Conservation (phyloP, 2,113 vertebrate species). For the Desmodus rotundus region DNA sequence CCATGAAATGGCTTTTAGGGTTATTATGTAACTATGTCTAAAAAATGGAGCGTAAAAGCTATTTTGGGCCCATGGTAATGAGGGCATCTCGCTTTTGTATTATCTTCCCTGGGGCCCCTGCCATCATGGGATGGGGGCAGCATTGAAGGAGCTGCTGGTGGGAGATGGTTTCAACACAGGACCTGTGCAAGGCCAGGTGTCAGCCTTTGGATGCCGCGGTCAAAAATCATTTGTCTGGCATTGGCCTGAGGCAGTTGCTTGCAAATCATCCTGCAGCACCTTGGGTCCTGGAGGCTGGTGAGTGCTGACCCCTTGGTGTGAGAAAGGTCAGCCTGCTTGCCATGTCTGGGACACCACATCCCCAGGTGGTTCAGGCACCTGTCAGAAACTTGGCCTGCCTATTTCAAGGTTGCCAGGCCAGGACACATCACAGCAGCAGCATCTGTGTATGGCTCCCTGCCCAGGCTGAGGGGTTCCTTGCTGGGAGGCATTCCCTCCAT, state of each 20-base stretch:
- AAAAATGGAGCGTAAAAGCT: slow-evolving; percentile 80
- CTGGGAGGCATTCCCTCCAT: slow-evolving; percentile 60
- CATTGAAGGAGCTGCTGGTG: neutral
- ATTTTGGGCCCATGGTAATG: slow-evolving; percentile 79
- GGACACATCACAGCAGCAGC: neutral
- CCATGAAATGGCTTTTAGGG: neutral
- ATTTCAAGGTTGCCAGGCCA: neutral
- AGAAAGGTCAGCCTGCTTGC: neutral
- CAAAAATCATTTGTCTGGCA: neutral
- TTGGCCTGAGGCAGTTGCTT: neutral
- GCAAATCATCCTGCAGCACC: rapidly evolving
- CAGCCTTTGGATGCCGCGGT: neutral
- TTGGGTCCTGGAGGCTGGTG: rapidly evolving
- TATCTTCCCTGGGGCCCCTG: slow-evolving; percentile 60
- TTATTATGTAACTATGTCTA: slow-evolving; percentile 77
- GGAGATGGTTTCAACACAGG: neutral
- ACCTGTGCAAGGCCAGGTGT: neutral
- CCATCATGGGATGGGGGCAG: neutral
- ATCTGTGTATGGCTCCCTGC: slow-evolving; percentile 51
- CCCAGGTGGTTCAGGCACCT: neutral
- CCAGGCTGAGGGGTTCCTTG: slow-evolving; percentile 36
- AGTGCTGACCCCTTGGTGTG: rapidly evolving
- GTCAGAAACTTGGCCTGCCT: slow-evolving; percentile 40
- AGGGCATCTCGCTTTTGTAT: slow-evolving; percentile 78
- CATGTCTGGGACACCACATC: rapidly evolving